Evolutionary conservation across 2,888 invertebrate species (phyloP).

Genomic region (Dicranocentrus wangi): DNA sequence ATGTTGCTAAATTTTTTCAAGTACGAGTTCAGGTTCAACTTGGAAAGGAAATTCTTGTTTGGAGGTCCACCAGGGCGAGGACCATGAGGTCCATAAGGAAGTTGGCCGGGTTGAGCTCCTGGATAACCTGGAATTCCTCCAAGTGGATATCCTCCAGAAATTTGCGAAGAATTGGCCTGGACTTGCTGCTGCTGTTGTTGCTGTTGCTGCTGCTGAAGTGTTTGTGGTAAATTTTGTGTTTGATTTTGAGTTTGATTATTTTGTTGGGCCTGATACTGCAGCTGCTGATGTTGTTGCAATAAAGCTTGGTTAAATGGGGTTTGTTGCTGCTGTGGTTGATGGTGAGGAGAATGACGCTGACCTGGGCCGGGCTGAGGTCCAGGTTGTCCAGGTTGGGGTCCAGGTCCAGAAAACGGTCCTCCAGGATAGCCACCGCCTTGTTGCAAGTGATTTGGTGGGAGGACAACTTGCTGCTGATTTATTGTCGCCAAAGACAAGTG

Average conservation of each 20-base stretch:
- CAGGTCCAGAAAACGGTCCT: neutral
- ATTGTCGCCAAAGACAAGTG: slow-evolving; percentile 1
- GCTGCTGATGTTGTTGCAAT: slow-evolving; percentile 24
- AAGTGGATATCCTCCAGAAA: slow-evolving; percentile 20
- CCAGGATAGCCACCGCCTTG: too few relatives aligned
- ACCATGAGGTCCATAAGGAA: slow-evolving; percentile 33
- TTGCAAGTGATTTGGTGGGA: neutral
- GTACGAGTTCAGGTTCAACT: slow-evolving; percentile 67
- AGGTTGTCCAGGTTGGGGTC: too few relatives aligned
- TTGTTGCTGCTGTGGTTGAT: slow-evolving; percentile 6
- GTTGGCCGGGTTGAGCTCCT: slow-evolving; percentile 15
- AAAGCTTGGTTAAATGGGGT: slow-evolving; percentile 22
- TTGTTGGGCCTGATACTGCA: slow-evolving; percentile 12
- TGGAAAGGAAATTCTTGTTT: slow-evolving; percentile 62
- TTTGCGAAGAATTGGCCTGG: slow-evolving; percentile 7
- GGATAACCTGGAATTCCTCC: slow-evolving; percentile 38
- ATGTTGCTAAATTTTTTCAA: slow-evolving; percentile 70
- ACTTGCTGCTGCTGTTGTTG: slow-evolving; percentile 36
- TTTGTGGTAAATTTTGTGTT: slow-evolving; percentile 14
- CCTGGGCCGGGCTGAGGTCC: slow-evolving; percentile 22
- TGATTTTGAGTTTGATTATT: slow-evolving; percentile 25
- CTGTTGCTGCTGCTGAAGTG: slow-evolving; percentile 24
- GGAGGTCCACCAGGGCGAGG: slow-evolving; percentile 39
- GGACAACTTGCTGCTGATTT: slow-evolving; percentile 23
- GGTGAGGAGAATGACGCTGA: neutral